These are phyloP conservation scores for Leptinotarsa defecta DNA, from an alignment of 1,140 invertebrate genomes.

Conservation along the genomic window DNA sequence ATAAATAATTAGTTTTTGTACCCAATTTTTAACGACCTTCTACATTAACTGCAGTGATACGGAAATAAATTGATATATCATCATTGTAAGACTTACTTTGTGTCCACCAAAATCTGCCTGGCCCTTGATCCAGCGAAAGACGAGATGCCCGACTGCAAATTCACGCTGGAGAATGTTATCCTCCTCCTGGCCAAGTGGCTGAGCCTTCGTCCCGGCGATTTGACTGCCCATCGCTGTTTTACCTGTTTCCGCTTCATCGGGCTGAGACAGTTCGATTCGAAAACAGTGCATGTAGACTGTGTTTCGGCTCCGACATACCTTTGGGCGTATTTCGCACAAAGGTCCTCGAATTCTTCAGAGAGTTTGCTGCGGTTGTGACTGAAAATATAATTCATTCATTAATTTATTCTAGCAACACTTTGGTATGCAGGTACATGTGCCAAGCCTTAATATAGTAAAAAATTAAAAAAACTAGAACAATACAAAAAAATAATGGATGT, in stretches of 20 bases:
- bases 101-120: slow-evolving; percentile 53
- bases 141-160: slow-evolving; percentile 45
- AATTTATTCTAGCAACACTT: not conserved
- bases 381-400: slow-evolving; percentile 43
- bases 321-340: slow-evolving; percentile 63
- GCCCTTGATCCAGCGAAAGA: slow-evolving; percentile 40
- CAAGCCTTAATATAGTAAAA: not conserved
- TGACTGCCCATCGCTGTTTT: slow-evolving; percentile 60
- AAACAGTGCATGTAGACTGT: slow-evolving; percentile 67
- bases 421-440: not conserved
- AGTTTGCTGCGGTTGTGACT: slow-evolving; percentile 68
- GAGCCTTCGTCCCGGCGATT: slow-evolving; percentile 69
- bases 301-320: slow-evolving; percentile 70
- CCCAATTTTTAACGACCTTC: too few relatives aligned
- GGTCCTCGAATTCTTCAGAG: slow-evolving; percentile 66
- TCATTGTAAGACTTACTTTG: slow-evolving; percentile 44
- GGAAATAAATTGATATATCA: too few relatives aligned
- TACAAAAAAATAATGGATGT: not conserved
- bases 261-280: slow-evolving; percentile 61
- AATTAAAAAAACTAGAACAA: slow-evolving; percentile 1
- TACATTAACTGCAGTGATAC: too few relatives aligned
- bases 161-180: slow-evolving; percentile 67
- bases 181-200: slow-evolving; percentile 68
- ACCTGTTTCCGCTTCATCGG: slow-evolving; percentile 62
- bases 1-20: too few relatives aligned